phyloP scores from a whole-genome alignment of 2,113 vertebrate genomes.

The Ciconia maguari region DNA sequence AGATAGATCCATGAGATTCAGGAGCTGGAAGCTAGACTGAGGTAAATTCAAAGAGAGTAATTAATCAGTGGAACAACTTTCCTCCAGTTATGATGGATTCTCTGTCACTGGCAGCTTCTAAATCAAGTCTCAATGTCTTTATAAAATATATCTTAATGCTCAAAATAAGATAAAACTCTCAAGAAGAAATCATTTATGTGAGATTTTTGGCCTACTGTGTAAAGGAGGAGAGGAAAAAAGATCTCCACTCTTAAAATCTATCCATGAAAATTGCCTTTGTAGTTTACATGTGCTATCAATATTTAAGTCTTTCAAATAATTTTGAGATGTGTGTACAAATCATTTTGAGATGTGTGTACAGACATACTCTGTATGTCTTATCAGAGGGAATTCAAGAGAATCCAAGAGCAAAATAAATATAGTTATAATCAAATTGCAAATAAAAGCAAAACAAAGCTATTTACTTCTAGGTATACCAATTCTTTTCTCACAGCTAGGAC shows the following conservation, averaged over 20 bases:
- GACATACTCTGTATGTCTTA: background rate
- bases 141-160: background rate
- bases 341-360: background rate
- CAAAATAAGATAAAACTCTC: background rate
- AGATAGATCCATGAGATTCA: background rate
- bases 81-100: background rate
- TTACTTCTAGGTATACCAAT: background rate
- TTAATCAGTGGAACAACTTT: conserved; percentile 10
- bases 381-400: background rate
- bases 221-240: background rate
- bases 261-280: background rate
- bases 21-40: background rate
- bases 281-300: background rate
- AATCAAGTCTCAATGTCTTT: background rate
- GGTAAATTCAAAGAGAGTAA: background rate
- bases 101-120: background rate
- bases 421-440: background rate
- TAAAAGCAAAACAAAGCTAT: background rate
- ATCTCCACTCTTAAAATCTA: background rate
- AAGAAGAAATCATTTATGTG: background rate
- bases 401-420: background rate
- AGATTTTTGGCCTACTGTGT: background rate
- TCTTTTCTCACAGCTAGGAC: background rate
- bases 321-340: background rate
- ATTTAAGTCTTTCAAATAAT: background rate